phyloP scores from a whole-genome alignment of 2,797 vertebrate species.

The Falco biarmicus region DNA sequence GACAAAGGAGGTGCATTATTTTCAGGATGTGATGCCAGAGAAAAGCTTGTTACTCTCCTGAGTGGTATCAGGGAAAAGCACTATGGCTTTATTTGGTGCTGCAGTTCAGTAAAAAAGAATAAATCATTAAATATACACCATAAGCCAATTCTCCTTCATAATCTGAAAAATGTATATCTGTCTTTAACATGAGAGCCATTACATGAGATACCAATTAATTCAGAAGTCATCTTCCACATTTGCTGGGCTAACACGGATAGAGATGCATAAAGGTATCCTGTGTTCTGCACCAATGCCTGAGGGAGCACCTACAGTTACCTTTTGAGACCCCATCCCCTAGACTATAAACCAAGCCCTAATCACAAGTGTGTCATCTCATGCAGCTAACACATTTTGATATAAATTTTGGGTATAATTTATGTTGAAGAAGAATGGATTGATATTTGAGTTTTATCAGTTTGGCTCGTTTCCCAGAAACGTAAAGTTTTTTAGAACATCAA shows the following conservation, averaged over 20 bases:
- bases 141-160: conserved; percentile 61
- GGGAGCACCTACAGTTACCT: conserved; percentile 36
- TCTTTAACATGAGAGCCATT: conserved; percentile 52
- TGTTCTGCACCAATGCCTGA: conserved; percentile 37
- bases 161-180: conserved; percentile 70
- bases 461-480: conserved; percentile 55
- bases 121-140: conserved; percentile 65
- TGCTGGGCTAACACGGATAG: conserved; percentile 18
- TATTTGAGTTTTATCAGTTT: conserved; percentile 70
- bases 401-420: conserved; percentile 68
- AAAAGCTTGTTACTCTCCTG: background rate
- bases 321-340: conserved; percentile 48
- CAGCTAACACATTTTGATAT: conserved; percentile 52
- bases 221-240: conserved; percentile 57
- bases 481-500: conserved; percentile 68
- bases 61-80: conserved; percentile 2
- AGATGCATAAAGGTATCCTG: conserved; percentile 57
- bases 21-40: background rate
- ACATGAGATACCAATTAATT: conserved; percentile 70
- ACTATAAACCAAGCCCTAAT: conserved; percentile 56
- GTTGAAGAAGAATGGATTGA: conserved; percentile 65
- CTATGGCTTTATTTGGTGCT: background rate
- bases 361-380: conserved; percentile 14
- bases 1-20: background rate
- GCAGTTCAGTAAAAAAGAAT: conserved; percentile 45